Base-by-base conservation (phyloP, 2,797 vertebrate species). In the Trematomus bernacchii region DNA sequence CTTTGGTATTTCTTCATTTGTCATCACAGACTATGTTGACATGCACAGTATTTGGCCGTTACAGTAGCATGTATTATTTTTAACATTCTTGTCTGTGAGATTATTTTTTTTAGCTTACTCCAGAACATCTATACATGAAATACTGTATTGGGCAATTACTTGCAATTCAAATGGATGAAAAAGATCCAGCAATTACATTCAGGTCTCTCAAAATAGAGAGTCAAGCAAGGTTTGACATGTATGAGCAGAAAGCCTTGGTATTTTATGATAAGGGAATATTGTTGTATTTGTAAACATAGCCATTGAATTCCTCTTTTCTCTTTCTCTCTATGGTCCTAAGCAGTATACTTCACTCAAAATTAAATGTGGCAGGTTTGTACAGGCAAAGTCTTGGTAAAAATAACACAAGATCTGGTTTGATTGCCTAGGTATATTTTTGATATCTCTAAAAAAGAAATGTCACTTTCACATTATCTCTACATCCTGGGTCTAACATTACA, bases 331-430 rank as follows among this genome's bases (percentile, higher is more conserved):
- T 15, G n/a, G 15, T 62, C 13, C 40, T 53, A 65, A 55, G 60
- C 84, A 84, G 84, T 79, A 75, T 62, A 70, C 79, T 77, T 87
- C 70, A 77, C 23, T 73, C 21, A 65, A 84, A 85, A 88, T 85
- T 21, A 47, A 83, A 88, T 82, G 77, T 1, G 76, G 79, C 81
- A 60, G 30, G 23, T 84, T 76, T 79, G 47, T 27, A 42, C 2
- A 54, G 51, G 33, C 33, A 58, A 40, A 0, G 3, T 48, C 48
- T 64, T 2, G 3, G 4, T 13, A 27, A 37, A 66, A 66, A 74
- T 54, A 58, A 6, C 0, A 0, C 2, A 55, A 58, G 2, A 47
- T 47, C n/a, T 23, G 14, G 3, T 52, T 30, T n/a, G 21, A 66
- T 18, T 47, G 58, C 21, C 3, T 11, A 19, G 43, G 10, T 21